These are phyloP conservation scores for Dendronephthya gigantea DNA, from an alignment of 64 coral and sea anemone species.

Conservation along the genomic window DNA sequence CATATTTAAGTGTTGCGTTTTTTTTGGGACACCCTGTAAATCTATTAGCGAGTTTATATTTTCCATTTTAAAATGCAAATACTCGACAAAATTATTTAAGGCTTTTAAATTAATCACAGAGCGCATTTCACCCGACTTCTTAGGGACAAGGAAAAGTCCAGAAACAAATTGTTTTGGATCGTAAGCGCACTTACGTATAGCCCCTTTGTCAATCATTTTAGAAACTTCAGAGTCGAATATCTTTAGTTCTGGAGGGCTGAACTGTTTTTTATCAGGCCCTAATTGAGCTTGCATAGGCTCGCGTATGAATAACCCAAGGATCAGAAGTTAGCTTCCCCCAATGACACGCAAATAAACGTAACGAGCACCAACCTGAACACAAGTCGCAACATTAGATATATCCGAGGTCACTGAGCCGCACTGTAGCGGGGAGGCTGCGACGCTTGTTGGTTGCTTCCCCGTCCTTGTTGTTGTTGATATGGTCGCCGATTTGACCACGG, in stretches of 20 bases:
- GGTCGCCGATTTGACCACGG: background rate
- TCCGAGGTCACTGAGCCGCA: background rate
- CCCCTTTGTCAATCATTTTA: background rate
- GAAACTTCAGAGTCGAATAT: background rate
- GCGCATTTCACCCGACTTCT: too few relatives aligned
- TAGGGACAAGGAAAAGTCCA: background rate
- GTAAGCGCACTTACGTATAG: conserved; percentile 6
- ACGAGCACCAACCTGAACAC: background rate
- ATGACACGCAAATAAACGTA: background rate
- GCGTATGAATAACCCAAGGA: background rate
- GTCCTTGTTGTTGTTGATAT: background rate
- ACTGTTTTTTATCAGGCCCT: background rate
- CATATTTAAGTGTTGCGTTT: too few relatives aligned
- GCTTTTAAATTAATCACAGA: background rate
- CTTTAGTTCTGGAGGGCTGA: too few relatives aligned
- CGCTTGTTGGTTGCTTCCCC: too few relatives aligned
- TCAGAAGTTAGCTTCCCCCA: too few relatives aligned
- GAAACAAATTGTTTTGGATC: background rate
- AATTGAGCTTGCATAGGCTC: background rate
- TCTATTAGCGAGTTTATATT: background rate
- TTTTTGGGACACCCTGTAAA: too few relatives aligned
- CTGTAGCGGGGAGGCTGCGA: too few relatives aligned
- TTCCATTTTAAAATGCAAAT: background rate
- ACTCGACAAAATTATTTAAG: background rate
- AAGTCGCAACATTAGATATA: background rate